Evolutionary conservation across 2,113 vertebrate species (phyloP).

Genomic region (Dasyornis broadbenti): DNA sequence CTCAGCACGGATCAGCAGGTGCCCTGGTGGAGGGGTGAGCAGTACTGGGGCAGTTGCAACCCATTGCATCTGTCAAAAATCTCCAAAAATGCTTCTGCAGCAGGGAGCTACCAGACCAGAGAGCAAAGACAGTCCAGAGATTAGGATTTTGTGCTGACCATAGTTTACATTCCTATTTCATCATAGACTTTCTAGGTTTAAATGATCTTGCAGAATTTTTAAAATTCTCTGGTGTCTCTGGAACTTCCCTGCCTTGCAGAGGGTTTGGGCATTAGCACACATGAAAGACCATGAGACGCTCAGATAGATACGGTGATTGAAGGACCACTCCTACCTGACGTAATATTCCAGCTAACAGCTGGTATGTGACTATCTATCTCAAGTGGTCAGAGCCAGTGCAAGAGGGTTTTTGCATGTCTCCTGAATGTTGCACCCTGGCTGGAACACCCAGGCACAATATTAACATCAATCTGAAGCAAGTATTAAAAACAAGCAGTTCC

Average conservation of each 20-base stretch:
- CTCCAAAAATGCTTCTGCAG: neutral
- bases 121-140: neutral
- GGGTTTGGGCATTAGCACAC: neutral
- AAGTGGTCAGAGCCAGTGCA: neutral
- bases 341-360: neutral
- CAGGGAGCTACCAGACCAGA: neutral
- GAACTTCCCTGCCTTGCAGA: neutral
- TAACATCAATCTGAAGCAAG: neutral
- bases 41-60: neutral
- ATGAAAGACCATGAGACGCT: neutral
- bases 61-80: neutral
- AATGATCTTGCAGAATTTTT: neutral
- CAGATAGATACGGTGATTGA: neutral
- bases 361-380: neutral
- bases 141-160: neutral
- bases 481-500: neutral
- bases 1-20: neutral
- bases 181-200: neutral
- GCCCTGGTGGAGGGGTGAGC: neutral
- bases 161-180: neutral
- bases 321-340: neutral
- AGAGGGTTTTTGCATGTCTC: neutral
- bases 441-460: neutral
- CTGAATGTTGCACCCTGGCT: neutral
- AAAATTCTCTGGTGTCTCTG: neutral